phyloP scores from a whole-genome alignment of 1,140 invertebrate species.

The Drosophila littoralis region DNA sequence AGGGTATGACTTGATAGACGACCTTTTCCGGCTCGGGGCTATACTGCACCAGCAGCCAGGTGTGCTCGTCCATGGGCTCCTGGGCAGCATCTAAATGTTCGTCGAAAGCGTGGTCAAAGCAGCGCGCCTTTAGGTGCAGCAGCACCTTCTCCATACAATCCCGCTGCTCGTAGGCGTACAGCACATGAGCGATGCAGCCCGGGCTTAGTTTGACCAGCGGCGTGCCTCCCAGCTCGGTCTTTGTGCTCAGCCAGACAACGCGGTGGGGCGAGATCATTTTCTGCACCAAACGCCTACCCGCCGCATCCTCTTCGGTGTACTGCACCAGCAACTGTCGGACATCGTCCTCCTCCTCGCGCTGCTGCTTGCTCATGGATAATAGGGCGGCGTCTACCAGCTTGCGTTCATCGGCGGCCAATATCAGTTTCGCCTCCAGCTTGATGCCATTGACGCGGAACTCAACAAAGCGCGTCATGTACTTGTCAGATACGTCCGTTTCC shows the following conservation, averaged over 20 bases:
- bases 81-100: conserved; percentile 35
- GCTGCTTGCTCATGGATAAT: conserved; percentile 49
- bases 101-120: conserved; percentile 64
- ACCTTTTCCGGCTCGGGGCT: conserved; percentile 66
- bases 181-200: conserved; percentile 49
- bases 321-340: conserved; percentile 56
- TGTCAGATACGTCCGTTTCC: conserved; percentile 62
- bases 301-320: conserved; percentile 45
- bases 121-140: conserved; percentile 57
- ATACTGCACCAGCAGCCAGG: conserved; percentile 72
- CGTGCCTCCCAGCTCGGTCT: conserved; percentile 33
- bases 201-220: conserved; percentile 49
- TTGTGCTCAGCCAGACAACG: conserved; percentile 63
- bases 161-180: conserved; percentile 57
- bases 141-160: conserved; percentile 70
- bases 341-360: conserved; percentile 31
- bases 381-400: conserved; percentile 62
- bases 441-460: conserved; percentile 60
- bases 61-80: conserved; percentile 43
- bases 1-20: conserved; percentile 59
- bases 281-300: conserved; percentile 54
- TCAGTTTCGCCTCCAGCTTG: conserved; percentile 66
- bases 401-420: conserved; percentile 71
- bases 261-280: conserved; percentile 49
- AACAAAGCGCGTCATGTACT: conserved; percentile 70